These are phyloP conservation scores for Cochlearius cochlearius DNA, from an alignment of 2,113 vertebrate genomes.

Conservation along the genomic window DNA sequence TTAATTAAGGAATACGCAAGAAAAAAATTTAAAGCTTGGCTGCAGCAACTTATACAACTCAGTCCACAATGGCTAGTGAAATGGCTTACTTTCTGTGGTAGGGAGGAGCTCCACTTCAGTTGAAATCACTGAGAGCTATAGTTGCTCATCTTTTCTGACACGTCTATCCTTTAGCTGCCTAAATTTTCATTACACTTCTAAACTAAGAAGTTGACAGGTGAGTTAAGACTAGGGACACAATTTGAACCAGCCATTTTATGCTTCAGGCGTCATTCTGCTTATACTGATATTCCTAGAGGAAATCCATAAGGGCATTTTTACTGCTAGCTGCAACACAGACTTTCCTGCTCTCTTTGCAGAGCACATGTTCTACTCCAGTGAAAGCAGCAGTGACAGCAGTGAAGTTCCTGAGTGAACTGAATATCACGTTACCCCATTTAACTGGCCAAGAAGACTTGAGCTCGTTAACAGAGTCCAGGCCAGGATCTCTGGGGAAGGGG, in stretches of 20 bases:
- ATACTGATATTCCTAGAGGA: background rate
- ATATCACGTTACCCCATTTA: background rate
- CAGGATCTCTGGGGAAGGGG: background rate
- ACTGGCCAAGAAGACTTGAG: background rate
- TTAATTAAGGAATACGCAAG: background rate
- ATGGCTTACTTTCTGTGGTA: background rate
- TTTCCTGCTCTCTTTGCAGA: background rate
- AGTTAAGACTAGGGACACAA: background rate
- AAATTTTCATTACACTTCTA: background rate
- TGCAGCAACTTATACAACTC: background rate
- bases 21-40: background rate
- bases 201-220: background rate
- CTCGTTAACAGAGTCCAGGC: background rate
- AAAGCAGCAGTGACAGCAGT: background rate
- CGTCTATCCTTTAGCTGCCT: background rate
- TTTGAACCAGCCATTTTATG: background rate
- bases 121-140: background rate
- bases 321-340: background rate
- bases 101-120: background rate
- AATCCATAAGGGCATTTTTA: background rate
- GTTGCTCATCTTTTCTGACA: background rate
- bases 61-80: background rate
- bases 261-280: fast-evolving
- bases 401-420: background rate
- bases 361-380: background rate